Evolutionary conservation across 2,888 invertebrate genomes (phyloP), one percentile per base, ranked within the genome.

Genomic region (Camponotus fellah): DNA sequence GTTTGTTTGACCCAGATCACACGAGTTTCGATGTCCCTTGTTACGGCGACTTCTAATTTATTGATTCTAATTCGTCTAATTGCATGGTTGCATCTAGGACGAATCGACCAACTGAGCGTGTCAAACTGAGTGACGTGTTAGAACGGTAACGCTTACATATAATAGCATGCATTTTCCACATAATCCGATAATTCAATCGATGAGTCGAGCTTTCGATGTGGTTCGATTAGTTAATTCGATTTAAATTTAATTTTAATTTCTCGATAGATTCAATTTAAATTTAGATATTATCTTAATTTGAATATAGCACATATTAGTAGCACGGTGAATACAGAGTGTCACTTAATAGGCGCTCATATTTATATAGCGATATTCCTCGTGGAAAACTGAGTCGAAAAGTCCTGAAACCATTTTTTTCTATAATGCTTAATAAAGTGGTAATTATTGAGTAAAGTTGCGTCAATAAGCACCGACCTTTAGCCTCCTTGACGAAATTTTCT

Each of bases 71-170:
- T 10, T 34, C 60, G 71, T 49, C 56, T 80, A 60, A 60, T 71
- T 60, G 58, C 68, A 14, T 12, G 14, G 32, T 68, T 79, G 71
- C 21, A 21, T 60, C 46, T 58, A 34, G 21, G 69, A 43, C 69
- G 58, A 58, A 60, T 34, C 34, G 60, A 79, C 60, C 21, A 26
- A 60, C 12, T 21, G 60, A 79, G 58, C 14, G 32, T 71, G 79
- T 49, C 72, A 80, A 71, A 80, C 72, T 71, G 79, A 80, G 60
- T 46, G 71, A 49, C 60, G 17, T 37, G 34, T 71, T 60, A 80
- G 17, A 46, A 80, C 26, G 37, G 26, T 77, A n/a, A 9, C 26
- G 17, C 21, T 58, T 32, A 43, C 37, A 40, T 0, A n/a, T n/a
- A 79, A 58, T 46, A 46, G 26, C 71, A 71, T 60, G 58, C 58